A percentile compares a stretch with the other conserved stretches of the same genome.
phyloP scores from a whole-genome alignment of 1,140 invertebrate genomes.

The Calycopis cecrops region DNA sequence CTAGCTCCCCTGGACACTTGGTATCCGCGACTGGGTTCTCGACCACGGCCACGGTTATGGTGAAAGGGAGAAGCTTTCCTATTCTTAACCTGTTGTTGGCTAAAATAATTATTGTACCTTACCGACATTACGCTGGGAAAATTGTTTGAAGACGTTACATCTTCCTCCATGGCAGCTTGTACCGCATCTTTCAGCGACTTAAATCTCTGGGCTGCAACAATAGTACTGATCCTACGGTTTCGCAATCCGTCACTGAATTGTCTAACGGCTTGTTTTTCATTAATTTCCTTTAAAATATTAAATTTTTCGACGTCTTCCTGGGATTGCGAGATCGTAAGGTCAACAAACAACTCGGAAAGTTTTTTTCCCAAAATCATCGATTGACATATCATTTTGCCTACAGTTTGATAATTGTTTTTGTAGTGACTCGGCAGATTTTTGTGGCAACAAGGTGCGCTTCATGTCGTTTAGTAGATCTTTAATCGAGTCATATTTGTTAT shows the following conservation, averaged over 20 bases:
- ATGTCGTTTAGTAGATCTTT: conserved; percentile 19
- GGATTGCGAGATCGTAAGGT: conserved; percentile 21
- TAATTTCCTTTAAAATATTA: conserved; percentile 15
- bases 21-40: too few relatives aligned
- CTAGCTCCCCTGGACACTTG: too few relatives aligned
- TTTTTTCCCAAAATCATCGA: conserved; percentile 20
- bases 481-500: conserved; percentile 9
- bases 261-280: conserved; percentile 17
- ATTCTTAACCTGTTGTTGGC: too few relatives aligned
- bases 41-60: too few relatives aligned
- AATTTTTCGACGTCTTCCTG: conserved; percentile 14
- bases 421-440: neutral
- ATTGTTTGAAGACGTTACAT: neutral
- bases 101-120: too few relatives aligned
- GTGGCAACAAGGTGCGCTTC: conserved; percentile 11
- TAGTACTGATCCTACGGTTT: conserved; percentile 23
- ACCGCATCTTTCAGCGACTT: neutral
- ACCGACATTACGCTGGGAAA: too few relatives aligned
- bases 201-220: conserved; percentile 19
- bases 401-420: too few relatives aligned
- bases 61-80: too few relatives aligned
- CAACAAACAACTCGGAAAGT: conserved; percentile 19
- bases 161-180: conserved; percentile 20
- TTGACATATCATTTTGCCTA: neutral
- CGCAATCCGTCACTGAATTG: conserved; percentile 22